Conservation (phyloP, 2,113 vertebrate genomes). For the Cyanoderma ruficeps region DNA sequence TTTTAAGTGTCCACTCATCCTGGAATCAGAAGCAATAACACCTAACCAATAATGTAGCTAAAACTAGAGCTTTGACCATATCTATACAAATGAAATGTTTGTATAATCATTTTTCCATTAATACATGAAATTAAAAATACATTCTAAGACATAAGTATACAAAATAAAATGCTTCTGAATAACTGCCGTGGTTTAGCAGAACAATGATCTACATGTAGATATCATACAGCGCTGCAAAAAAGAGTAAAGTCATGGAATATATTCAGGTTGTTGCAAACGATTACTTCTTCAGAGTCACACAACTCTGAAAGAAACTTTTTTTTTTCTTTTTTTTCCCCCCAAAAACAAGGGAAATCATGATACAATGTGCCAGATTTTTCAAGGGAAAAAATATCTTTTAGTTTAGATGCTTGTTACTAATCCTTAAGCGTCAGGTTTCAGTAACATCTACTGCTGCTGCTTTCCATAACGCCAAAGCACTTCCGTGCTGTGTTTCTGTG, state of each 20-base stretch:
- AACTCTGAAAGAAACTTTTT: not conserved
- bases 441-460: not conserved
- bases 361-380: not conserved
- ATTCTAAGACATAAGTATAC: not conserved
- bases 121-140: not conserved
- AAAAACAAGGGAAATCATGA: not conserved
- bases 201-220: not conserved
- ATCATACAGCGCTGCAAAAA: not conserved
- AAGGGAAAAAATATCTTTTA: not conserved
- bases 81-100: not conserved
- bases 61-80: not conserved
- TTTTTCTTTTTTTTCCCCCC: too few species aligned
- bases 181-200: not conserved
- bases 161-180: not conserved
- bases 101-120: not conserved
- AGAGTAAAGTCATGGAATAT: not conserved
- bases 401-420: slow-evolving; percentile 33
- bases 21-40: not conserved
- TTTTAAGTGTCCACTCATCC: not conserved
- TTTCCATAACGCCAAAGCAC: not conserved
- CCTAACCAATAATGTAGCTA: not conserved
- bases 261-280: not conserved
- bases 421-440: not conserved
- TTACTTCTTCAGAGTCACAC: not conserved
- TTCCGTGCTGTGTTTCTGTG: not conserved